Conservation (phyloP, 2,113 vertebrate species). For the Peromyscus californicus region DNA sequence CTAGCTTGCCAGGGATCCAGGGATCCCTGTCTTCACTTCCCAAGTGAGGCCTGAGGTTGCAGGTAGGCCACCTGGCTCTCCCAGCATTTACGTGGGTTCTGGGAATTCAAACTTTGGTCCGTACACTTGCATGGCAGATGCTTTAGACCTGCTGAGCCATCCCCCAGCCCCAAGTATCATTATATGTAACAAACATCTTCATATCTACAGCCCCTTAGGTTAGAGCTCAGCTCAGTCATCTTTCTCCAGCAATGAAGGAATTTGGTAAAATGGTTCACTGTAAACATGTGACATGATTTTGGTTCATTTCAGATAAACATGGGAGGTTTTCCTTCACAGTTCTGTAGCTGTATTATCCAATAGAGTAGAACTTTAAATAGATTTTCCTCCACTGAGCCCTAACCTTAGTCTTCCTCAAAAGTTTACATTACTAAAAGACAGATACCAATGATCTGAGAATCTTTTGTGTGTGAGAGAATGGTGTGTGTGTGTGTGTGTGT, state of each 20-base stretch:
- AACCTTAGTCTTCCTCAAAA: not conserved
- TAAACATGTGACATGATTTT: not conserved
- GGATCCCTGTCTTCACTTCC: not conserved
- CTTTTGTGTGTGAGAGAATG: not conserved
- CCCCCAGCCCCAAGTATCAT: not conserved
- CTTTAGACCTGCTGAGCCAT: not conserved
- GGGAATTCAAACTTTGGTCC: not conserved
- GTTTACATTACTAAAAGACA: constrained; percentile 3
- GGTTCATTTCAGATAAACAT: not conserved
- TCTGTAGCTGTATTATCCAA: not conserved
- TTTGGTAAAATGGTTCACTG: not conserved
- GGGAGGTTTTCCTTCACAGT: not conserved
- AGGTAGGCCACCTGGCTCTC: not conserved
- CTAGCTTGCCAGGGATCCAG: not conserved
- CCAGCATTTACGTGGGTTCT: not conserved
- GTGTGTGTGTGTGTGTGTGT: not conserved
- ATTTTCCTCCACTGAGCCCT: constrained; percentile 1
- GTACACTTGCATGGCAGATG: not conserved
- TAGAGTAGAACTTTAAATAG: not conserved
- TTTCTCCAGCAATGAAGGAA: not conserved
- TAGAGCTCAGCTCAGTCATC: not conserved
- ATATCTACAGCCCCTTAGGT: not conserved
- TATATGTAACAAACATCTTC: not conserved
- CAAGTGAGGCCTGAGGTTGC: not conserved
- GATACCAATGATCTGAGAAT: not conserved